phyloP scores from a whole-genome alignment of 2,888 invertebrate species.

The Amblyjoppa fuscipennis region DNA sequence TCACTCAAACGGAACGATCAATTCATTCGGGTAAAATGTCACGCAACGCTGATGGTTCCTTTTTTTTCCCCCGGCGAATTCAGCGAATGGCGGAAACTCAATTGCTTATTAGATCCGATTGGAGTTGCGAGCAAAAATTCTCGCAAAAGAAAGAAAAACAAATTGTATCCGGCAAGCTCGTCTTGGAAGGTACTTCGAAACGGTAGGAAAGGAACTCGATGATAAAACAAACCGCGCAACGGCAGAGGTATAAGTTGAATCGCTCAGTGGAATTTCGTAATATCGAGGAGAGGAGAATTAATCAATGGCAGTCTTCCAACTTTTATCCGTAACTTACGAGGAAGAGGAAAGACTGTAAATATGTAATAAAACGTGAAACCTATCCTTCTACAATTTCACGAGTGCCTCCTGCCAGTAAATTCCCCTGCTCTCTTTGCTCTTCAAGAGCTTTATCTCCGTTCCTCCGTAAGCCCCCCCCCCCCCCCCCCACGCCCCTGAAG shows the following conservation, averaged over 20 bases:
- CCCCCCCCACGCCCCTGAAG: too few relatives aligned
- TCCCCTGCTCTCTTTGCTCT: slow-evolving; percentile 31
- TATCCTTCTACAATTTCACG: slow-evolving; percentile 56
- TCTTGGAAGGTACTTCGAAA: background rate
- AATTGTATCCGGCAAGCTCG: background rate
- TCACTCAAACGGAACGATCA: background rate
- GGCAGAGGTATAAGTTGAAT: background rate
- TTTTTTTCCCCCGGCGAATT: background rate
- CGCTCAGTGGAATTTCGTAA: slow-evolving; percentile 4
- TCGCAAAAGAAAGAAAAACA: too few relatives aligned
- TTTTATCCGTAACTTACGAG: slow-evolving; percentile 13
- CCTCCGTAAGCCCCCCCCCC: background rate
- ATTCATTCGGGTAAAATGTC: background rate
- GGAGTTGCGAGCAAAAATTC: too few relatives aligned
- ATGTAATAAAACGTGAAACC: slow-evolving; percentile 54
- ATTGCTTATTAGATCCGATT: background rate
- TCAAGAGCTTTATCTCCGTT: slow-evolving; percentile 13
- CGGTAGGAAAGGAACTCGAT: background rate
- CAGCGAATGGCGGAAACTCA: background rate
- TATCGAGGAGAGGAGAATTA: slow-evolving; percentile 25
- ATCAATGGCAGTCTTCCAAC: slow-evolving; percentile 24
- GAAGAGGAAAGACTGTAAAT: slow-evolving; percentile 46
- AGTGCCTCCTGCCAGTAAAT: slow-evolving; percentile 43
- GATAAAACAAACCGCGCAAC: background rate
- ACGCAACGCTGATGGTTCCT: background rate